These are phyloP conservation scores for Cephonodes hylas DNA, from an alignment of 2,888 invertebrate genomes.

Conservation along the genomic window DNA sequence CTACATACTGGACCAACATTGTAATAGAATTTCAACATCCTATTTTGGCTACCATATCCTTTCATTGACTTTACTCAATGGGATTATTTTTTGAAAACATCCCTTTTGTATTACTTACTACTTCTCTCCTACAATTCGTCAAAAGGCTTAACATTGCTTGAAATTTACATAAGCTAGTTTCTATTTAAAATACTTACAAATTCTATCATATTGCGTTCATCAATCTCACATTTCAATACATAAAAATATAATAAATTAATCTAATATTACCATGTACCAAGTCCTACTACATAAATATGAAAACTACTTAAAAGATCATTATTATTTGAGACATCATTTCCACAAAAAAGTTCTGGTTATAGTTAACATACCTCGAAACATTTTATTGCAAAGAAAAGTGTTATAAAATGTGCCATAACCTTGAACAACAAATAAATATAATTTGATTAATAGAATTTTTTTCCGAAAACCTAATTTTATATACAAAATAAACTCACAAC, in stretches of 20 bases:
- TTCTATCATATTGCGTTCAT: background rate
- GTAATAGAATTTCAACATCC: background rate
- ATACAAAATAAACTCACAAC: too few relatives aligned
- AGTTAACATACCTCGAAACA: too few relatives aligned
- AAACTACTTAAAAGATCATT: background rate
- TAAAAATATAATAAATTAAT: background rate
- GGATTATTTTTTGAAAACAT: background rate
- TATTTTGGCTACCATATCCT: too few relatives aligned
- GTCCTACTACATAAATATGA: background rate
- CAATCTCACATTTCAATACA: background rate
- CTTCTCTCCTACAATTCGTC: background rate
- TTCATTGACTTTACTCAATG: background rate
- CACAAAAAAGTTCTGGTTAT: background rate
- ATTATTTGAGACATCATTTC: background rate
- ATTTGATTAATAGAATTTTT: too few relatives aligned
- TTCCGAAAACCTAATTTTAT: too few relatives aligned
- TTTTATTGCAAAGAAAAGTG: too few relatives aligned
- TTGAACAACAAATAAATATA: too few relatives aligned
- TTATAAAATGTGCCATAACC: too few relatives aligned
- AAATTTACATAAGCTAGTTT: background rate
- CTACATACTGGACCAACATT: too few relatives aligned
- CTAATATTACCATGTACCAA: background rate
- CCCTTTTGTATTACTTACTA: background rate
- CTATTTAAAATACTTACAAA: background rate
- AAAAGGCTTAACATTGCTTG: background rate